These are phyloP conservation scores for Aporophyla nigra DNA, from an alignment of 2,888 invertebrate genomes.

Conservation along the genomic window DNA sequence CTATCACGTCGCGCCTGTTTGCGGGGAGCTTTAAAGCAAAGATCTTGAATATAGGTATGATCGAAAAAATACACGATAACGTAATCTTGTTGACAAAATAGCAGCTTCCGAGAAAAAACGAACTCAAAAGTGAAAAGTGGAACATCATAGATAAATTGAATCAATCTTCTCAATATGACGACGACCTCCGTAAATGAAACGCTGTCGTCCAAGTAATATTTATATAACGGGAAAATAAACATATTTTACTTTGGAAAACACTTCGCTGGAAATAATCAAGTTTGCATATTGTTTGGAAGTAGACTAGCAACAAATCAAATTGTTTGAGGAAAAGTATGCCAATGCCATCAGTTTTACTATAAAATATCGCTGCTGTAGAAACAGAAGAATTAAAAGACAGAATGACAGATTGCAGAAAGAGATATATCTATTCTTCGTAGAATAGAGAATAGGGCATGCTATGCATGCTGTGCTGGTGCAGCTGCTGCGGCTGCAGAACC, in stretches of 20 bases:
- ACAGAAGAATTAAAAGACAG: background rate
- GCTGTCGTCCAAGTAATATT: slow-evolving; percentile 25
- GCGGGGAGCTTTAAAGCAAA: too few relatives aligned
- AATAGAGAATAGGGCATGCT: background rate
- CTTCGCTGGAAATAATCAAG: slow-evolving; percentile 33
- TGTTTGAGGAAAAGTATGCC: slow-evolving; percentile 2
- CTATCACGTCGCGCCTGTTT: too few relatives aligned
- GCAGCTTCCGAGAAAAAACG: background rate
- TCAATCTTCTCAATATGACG: background rate
- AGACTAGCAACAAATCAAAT: slow-evolving; percentile 7
- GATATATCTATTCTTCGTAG: background rate
- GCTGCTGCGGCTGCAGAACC: too few relatives aligned
- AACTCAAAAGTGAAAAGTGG: background rate
- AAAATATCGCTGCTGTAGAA: background rate
- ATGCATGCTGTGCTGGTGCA: too few relatives aligned
- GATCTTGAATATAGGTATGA: background rate
- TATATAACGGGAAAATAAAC: slow-evolving; percentile 24
- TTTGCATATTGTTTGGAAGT: slow-evolving; percentile 18
- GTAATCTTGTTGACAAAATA: background rate
- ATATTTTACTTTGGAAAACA: slow-evolving; percentile 26
- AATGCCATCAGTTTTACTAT: background rate
- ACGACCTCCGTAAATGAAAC: background rate
- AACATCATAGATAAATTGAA: slow-evolving; percentile 11
- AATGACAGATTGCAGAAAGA: background rate
- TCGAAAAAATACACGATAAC: background rate